Base-by-base conservation (phyloP, 1,140 invertebrate genomes). In the Drosophila pruinosa region DNA sequence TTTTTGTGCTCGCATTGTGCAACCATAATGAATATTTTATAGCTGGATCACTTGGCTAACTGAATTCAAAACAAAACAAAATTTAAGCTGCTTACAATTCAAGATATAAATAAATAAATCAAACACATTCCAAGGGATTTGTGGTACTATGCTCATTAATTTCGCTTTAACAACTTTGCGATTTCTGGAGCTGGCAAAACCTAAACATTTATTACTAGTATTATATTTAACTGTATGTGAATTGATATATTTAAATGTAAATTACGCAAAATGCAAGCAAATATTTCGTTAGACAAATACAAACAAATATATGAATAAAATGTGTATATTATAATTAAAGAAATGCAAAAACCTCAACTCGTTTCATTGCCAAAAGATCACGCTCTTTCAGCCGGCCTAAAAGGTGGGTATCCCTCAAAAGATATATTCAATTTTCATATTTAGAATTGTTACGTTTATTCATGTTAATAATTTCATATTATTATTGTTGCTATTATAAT, bases 161-260 rank as follows among this genome's bases (percentile, higher is more conserved):
- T 41, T 19, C 15, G 21, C 41, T 21, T 19, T 21, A 22, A 6
- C 41, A 21, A 2, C 43, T 45, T 2, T 24, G 21, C 19, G 6
- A 8, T 36, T 15, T 22, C n/a, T 47, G 52, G 38, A 36, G 53
- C 45, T 41, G 15, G 41, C 65, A 38, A 71, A 57, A 47, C 24
- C 7, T 65, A 54, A 41, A 75, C n/a, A 4, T 36, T 26, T 43
- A 45, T 36, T 26, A 36, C n/a, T n/a, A n/a, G n/a, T n/a, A n/a
- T n/a, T n/a, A 80, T 70, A 85, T 80, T 62, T 34, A 34, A 34
- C 31, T 34, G 31, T 63, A 73, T 72, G 79, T 78, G 79, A 85
- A 79, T 85, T 76, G 68, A 80, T 70, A 70, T 65, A 85, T 76
- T 80, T 78, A 71, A 75, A 78, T 81, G 67, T 82, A 82, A 83